Base-by-base conservation (phyloP, 2,797 vertebrate species). In the Aselliscus stoliczkanus region DNA sequence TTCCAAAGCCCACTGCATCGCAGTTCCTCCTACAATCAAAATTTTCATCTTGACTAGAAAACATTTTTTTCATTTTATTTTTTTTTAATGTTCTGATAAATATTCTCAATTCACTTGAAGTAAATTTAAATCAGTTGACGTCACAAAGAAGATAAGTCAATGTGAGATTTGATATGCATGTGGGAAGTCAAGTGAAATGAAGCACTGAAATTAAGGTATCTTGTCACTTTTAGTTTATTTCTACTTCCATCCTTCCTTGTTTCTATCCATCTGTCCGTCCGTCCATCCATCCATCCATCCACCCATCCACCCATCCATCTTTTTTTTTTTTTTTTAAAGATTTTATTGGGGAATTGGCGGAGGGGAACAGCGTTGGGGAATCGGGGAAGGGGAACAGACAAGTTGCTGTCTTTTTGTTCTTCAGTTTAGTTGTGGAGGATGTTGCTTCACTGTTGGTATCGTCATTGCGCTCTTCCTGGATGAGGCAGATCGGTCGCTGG, bases 51-150 rank as follows among this genome's bases (percentile, higher is more conserved):
- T 95, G 37, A 85, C 37, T 72, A 31, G 47, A 81, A 82, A 67
- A 37, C 2, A 7, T 58, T 89, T 89, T 34, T 62, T 92, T 69
- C 12, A 64, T 15, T 77, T 65, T 92, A 73, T 27, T 83, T 92
- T 92, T 92, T 94, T 27, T 2, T 27, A 86, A 65, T 69, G 12
- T 81, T 88, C 80, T 92, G 34, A 87, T 92, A 83, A 93, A n/a
- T 27, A 95, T 72, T 87, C 88, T 91, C 9, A 58, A 79, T 86
- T 81, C 42, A 76, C 62, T 89, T 90, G 73, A 88, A 93, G 15
- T 67, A 42, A 11, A 76, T 87, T 88, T 80, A 70, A 90, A 64
- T 92, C 8, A 44, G 5, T 70, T 83, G 56, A 94, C 75, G 80
- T 31, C 42, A 81, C 27, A 42, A 67, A 86, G 50, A 54, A 60